phyloP scores from a whole-genome alignment of 2,113 vertebrate species.

The Paratilapia polleni region DNA sequence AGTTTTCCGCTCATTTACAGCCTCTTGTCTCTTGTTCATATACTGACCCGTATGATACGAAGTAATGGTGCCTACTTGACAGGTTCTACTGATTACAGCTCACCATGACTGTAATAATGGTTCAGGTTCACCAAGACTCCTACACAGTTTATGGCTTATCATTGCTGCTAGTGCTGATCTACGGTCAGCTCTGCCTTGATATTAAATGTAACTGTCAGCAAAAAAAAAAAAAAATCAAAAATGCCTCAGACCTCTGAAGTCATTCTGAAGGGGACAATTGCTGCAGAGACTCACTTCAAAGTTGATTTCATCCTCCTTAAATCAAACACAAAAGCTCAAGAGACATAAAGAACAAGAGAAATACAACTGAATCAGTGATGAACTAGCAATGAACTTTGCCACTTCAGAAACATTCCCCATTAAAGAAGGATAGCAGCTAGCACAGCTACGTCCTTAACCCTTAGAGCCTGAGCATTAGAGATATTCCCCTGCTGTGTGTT shows the following conservation, averaged over 20 bases:
- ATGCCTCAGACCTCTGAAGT: not conserved
- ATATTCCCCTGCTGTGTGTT: not conserved
- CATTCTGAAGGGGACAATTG: slow-evolving; percentile 15
- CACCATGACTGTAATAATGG: slow-evolving; percentile 21
- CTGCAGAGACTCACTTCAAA: slow-evolving; percentile 29
- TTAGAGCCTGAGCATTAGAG: not conserved
- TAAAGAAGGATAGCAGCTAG: not conserved
- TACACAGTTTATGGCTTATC: slow-evolving; percentile 12
- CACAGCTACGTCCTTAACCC: not conserved
- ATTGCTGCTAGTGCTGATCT: not conserved
- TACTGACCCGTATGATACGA: slow-evolving; percentile 16
- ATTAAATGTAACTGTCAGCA: slow-evolving; percentile 18
- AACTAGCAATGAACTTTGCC: slow-evolving; percentile 4
- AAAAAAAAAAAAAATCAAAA: not conserved
- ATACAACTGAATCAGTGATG: slow-evolving; percentile 8
- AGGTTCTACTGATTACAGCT: slow-evolving; percentile 46
- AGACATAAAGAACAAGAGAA: slow-evolving; percentile 15
- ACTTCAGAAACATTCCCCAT: not conserved
- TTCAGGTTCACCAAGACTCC: slow-evolving; percentile 20
- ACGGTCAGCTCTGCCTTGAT: slow-evolving; percentile 7
- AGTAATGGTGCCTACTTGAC: slow-evolving; percentile 16
- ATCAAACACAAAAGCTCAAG: slow-evolving; percentile 20
- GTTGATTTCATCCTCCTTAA: slow-evolving; percentile 22
- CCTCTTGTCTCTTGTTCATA: slow-evolving; percentile 7
- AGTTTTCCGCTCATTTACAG: slow-evolving; percentile 30